Base-by-base conservation (phyloP, 2,113 vertebrate species). In the Sarotherodon lohbergeri region DNA sequence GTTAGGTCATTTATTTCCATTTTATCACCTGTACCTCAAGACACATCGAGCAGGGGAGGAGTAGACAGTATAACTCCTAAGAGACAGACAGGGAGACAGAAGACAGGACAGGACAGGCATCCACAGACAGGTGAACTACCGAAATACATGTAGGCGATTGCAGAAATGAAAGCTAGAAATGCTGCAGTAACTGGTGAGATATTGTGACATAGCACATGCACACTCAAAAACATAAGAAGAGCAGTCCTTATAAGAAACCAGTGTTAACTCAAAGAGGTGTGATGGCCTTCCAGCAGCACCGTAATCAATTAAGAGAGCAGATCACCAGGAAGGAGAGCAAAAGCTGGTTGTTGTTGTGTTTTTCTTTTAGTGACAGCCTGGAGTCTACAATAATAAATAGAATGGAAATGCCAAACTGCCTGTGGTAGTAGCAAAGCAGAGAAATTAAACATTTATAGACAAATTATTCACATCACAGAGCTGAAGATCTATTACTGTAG, bases 1-100 rank as follows among this genome's bases (percentile, higher is more conserved):
- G 79, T 88, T 78, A 83, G 52, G 88, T 79, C 56, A 87, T 59
- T 92, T 90, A 85, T 66, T 76, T 86, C 89, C 89, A 79, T 83
- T 32, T 80, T 80, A 80, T 92, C 86, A 94, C 93, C 94, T 95
- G 95, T 96, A 96, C 95, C 96, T 96, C 90, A 91, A 93, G 92
- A 95, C 56, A 91, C 83, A 88, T 80, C 83, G 94, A 54, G 88
- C 17, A 9, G 96, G 95, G 83, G 96, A 94, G 89, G 94, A 92
- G 95, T 90, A 96, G 95, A 96, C 87, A 91, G 86, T 88, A 94
- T 92, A 96, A 94, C 81, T 95, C 96, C 96, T 96, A 95, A 92
- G 92, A 91, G 88, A 89, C 87, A 93, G 66, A 82, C 76, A 93
- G 81, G 85, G 80, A 87, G 73, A 90, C 89, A 91, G 88, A 89